A percentile compares a stretch with the other conserved stretches of the same genome.
phyloP scores from a whole-genome alignment of 2,888 invertebrate species.

The Periphyllus acericola region DNA sequence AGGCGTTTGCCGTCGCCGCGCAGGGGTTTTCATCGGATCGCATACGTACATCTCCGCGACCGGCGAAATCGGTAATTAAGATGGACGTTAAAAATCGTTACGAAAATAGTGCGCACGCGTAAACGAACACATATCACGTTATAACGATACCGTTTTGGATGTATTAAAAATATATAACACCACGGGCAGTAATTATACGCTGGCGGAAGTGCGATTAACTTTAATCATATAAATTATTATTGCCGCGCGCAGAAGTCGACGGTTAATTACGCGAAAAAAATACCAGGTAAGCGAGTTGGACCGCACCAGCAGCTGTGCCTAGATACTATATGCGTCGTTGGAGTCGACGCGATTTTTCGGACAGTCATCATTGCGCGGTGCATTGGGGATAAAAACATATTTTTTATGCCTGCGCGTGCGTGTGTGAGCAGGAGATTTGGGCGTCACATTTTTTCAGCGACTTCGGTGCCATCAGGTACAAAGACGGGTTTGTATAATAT shows the following conservation, averaged over 20 bases:
- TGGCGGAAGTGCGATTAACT: background rate
- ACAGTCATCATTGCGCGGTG: constrained; percentile 1
- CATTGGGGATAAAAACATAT: background rate
- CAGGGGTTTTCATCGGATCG: too few species aligned
- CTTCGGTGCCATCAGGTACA: background rate
- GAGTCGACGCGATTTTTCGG: background rate
- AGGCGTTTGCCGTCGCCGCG: too few species aligned
- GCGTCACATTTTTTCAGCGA: background rate
- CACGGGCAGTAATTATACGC: too few species aligned
- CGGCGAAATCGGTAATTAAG: too few species aligned
- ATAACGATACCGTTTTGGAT: background rate
- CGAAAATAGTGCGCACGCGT: background rate
- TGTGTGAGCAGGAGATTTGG: background rate
- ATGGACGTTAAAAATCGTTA: too few species aligned
- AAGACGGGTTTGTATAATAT: background rate
- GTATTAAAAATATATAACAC: too few species aligned
- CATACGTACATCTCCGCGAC: too few species aligned
- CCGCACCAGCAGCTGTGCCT: background rate
- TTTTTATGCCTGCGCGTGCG: too few species aligned
- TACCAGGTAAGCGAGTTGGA: background rate
- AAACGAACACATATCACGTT: background rate
- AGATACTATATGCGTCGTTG: background rate
- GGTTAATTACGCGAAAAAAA: background rate
- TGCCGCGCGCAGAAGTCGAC: background rate
- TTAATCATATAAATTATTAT: background rate